Conservation (phyloP, 2,888 invertebrate genomes). For the Drosophila kokeensis region DNA sequence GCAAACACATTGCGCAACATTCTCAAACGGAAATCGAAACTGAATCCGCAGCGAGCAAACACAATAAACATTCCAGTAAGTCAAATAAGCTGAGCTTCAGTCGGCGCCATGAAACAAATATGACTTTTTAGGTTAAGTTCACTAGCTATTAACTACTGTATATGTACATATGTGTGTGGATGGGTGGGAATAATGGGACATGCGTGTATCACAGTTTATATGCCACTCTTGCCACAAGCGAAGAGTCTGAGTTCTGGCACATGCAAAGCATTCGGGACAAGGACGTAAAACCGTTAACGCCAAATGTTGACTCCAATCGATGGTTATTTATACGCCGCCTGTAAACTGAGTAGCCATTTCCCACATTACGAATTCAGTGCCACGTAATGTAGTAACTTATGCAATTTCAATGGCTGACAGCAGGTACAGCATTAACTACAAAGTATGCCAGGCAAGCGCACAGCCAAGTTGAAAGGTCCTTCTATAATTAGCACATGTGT, state of each 20-base stretch:
- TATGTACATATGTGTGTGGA: background rate
- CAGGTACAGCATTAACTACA: constrained; percentile 6
- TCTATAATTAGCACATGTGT: constrained; percentile 38
- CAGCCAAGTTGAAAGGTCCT: constrained; percentile 13
- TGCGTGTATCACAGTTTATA: constrained; percentile 23
- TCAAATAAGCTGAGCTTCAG: constrained; percentile 31
- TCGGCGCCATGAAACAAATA: constrained; percentile 24
- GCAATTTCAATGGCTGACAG: constrained; percentile 33
- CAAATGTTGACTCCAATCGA: constrained; percentile 69
- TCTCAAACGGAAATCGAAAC: background rate
- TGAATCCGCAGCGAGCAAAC: background rate
- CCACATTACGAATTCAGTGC: constrained; percentile 51
- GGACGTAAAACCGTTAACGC: constrained; percentile 39
- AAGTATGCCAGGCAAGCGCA: constrained; percentile 20
- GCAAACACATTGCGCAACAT: constrained; percentile 15
- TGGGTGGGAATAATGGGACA: constrained; percentile 8
- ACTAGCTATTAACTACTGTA: constrained; percentile 11
- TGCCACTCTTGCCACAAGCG: constrained; percentile 31
- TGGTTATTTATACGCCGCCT: constrained; percentile 48
- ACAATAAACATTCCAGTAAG: background rate
- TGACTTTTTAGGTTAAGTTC: constrained; percentile 17
- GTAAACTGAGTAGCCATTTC: constrained; percentile 13
- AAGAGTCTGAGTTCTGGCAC: constrained; percentile 21
- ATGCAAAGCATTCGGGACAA: constrained; percentile 44
- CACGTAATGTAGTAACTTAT: constrained; percentile 36